Base-by-base conservation (phyloP, 2,113 vertebrate species). In the Scophthalmus maximus region DNA sequence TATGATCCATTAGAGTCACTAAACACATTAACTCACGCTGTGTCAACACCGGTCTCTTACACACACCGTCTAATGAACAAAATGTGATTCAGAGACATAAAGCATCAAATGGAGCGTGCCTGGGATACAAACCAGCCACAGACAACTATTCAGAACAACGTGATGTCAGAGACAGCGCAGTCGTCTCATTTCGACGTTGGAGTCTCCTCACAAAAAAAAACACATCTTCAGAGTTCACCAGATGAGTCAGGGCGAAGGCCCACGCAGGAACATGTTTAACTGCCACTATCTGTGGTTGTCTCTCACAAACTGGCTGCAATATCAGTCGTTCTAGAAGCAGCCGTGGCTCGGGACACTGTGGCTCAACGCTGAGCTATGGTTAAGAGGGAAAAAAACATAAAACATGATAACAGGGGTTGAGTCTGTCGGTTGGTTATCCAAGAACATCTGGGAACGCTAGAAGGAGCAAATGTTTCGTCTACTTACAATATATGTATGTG, bases 1-100 rank as follows among this genome's bases (percentile, higher is more conserved):
- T 76, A 82, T 81, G 80, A 93, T 87, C 85, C 88, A 92, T 93
- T 92, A 92, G 86, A 89, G 74, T 83, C 86, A 78, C 89, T 86
- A 92, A 93, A 93, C 90, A 92, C 90, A 92, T 91, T 86, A 91
- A 84, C 89, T 88, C 83, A 82, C 78, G 52, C 86, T 87, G 88
- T 90, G 87, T 89, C 92, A 92, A 93, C 89, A 87, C 58, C 66
- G 78, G 80, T 87, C 86, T 87, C 77, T 88, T 85, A 89, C 69
- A 76, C 83, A 40, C 73, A 30, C 58, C 32, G 61, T 81, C 75
- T 92, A 92, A 92, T 91, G 88, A 89, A 86, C 73, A 78, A 89
- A 90, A 89, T 78, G 92, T 82, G 73, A 89, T 91, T 88, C 73
- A 40, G 80, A 67, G 72, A 63, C 75, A 73, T 84, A 92, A 83